Base-by-base conservation (phyloP, 2,888 invertebrate genomes). In the Argyra leucocephala region DNA sequence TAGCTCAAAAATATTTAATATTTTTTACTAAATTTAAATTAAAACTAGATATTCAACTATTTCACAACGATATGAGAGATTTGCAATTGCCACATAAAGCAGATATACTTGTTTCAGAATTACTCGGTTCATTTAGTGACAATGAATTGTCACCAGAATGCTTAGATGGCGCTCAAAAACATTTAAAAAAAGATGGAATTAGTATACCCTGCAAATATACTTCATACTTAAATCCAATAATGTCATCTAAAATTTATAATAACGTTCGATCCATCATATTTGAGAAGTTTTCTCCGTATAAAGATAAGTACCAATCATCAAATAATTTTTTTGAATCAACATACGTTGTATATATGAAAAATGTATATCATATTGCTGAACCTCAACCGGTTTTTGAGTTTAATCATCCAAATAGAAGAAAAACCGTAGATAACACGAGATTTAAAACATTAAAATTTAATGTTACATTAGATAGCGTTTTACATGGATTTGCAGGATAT, bases 71-170 rank as follows among this genome's bases (percentile, higher is more conserved):
- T 77, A 96, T 96, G 95, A 83, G 96, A 67, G 85, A 87, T 37
- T 88, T 91, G 80, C 81, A 85, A 64, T 86, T 93, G 0, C 85
- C 90, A 0, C 91, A 93, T 71, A 88, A 90, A 75, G 96, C 96
- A 0, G 98, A 99, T 80, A 93, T 98, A 72, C 82, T 98, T 64
- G 91, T 99, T 26, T 97, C 97, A 0, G 99, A 99, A 81, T 82
- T 99, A 61, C 82, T 99, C 64, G 98, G 88, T 0, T 97, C 97
- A 1, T 99, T 99, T 83, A 96, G 96, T 22, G 99, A 99, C 78
- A 99, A 99, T 78, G 99, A 99, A 81, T 84, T 99, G 15, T 96
- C 96, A 0, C 99, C 99, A 0, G 99, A 99, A 80, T 98, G 97
- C 78, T 83, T 98, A 63, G 96, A 97, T 80, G 96, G 96, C 3